phyloP scores from a whole-genome alignment of 1,140 invertebrate genomes.

The Arion vulgaris region DNA sequence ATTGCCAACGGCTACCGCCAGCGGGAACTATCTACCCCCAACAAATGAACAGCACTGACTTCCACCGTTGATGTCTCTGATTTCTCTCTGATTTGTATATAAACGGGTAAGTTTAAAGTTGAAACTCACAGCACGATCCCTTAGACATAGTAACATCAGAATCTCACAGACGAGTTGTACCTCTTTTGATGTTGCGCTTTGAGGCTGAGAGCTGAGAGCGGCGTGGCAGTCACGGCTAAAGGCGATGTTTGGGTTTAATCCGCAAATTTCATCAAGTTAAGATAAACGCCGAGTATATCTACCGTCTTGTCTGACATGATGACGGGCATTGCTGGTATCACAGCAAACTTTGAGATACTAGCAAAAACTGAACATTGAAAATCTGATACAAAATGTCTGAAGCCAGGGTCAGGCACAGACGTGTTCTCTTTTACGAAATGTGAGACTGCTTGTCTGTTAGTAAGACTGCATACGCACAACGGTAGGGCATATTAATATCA shows the following conservation, averaged over 20 bases:
- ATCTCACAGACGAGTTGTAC: neutral
- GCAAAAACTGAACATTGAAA: too few species aligned
- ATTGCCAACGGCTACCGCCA: neutral
- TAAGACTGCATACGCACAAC: too few species aligned
- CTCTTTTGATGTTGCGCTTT: neutral
- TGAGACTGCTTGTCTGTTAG: too few species aligned
- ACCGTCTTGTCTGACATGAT: neutral
- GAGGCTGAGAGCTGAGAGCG: neutral
- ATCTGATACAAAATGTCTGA: too few species aligned
- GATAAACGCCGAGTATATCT: conserved; percentile 4
- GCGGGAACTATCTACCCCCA: neutral
- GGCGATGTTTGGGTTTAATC: neutral
- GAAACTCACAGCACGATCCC: neutral
- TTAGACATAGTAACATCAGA: neutral
- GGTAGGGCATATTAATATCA: too few species aligned
- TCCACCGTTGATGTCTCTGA: neutral
- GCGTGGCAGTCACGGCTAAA: neutral
- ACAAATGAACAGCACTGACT: neutral
- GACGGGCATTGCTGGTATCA: neutral
- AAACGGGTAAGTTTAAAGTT: neutral
- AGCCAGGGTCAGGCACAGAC: too few species aligned
- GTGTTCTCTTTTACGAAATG: too few species aligned
- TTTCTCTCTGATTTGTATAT: conserved; percentile 7
- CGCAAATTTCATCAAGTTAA: conserved; percentile 11
- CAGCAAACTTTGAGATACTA: neutral